Conservation (phyloP, 2,113 vertebrate genomes). For the Notothenia coriiceps region DNA sequence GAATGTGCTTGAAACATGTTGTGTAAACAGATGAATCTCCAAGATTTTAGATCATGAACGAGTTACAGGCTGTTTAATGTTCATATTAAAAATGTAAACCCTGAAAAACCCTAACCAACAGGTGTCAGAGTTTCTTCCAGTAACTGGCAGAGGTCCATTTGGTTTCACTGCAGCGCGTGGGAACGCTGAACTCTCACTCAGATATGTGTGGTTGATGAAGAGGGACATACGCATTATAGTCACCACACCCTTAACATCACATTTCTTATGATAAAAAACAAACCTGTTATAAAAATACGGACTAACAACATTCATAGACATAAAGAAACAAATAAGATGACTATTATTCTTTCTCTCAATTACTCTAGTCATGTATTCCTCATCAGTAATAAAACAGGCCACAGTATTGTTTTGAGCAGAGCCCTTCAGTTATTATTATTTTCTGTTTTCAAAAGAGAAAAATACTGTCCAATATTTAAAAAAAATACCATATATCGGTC, state of each 20-base stretch:
- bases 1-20: not conserved
- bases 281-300: conserved; percentile 43
- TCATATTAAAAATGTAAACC: too few relatives aligned
- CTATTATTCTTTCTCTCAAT: not conserved
- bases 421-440: not conserved
- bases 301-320: conserved; percentile 1
- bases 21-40: not conserved
- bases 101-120: not conserved
- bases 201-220: conserved; percentile 49
- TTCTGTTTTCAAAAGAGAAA: not conserved
- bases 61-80: not conserved
- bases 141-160: not conserved
- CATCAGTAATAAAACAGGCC: not conserved
- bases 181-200: conserved; percentile 30
- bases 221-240: conserved; percentile 22
- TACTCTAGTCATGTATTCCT: not conserved
- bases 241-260: conserved; percentile 51
- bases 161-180: conserved; percentile 13
- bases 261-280: conserved; percentile 34
- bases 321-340: not conserved
- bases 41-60: not conserved
- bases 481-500: not conserved
- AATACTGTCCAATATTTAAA: not conserved
- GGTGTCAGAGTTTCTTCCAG: conserved; percentile 10
- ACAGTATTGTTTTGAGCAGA: not conserved